These are phyloP conservation scores for Sicus ferrugineus DNA, from an alignment of 2,888 invertebrate genomes.

Conservation along the genomic window DNA sequence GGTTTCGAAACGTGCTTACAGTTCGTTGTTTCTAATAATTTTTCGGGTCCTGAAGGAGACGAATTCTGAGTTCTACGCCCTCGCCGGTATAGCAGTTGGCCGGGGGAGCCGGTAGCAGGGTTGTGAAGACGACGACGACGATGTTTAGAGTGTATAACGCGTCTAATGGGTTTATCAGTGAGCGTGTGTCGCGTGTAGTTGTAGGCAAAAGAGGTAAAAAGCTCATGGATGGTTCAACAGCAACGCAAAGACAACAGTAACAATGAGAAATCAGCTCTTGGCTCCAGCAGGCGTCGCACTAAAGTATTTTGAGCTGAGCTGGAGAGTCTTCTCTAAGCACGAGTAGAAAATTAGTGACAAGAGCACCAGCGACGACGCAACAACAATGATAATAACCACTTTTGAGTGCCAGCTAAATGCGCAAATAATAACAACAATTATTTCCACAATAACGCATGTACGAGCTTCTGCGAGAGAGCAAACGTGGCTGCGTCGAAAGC, in stretches of 20 bases:
- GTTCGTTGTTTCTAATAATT: slow-evolving; percentile 34
- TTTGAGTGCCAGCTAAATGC: slow-evolving; percentile 52
- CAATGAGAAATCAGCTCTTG: neutral
- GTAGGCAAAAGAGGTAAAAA: slow-evolving; percentile 21
- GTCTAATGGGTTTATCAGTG: slow-evolving; percentile 33
- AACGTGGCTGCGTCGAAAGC: too few species aligned
- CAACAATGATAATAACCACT: slow-evolving; percentile 27
- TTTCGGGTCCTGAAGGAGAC: slow-evolving; percentile 41
- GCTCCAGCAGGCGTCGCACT: neutral
- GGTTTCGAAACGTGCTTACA: slow-evolving; percentile 55
- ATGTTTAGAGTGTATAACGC: slow-evolving; percentile 28
- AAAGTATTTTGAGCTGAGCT: neutral
- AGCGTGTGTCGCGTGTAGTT: slow-evolving; percentile 26
- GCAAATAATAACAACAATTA: slow-evolving; percentile 58
- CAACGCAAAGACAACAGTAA: neutral
- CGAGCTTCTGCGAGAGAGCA: neutral
- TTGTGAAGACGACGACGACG: neutral
- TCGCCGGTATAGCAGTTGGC: too few species aligned
- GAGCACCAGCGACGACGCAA: neutral
- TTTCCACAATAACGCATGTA: slow-evolving; percentile 39
- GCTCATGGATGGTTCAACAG: slow-evolving; percentile 6
- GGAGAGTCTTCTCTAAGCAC: neutral
- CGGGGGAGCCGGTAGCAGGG: neutral
- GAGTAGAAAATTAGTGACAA: neutral
- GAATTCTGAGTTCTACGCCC: slow-evolving; percentile 48